Percentiles rank a stretch among this genome's conserved stretches.
Conservation (phyloP, 53 echinoderm and acorn worm species). For the Echinometra lucunter region DNA sequence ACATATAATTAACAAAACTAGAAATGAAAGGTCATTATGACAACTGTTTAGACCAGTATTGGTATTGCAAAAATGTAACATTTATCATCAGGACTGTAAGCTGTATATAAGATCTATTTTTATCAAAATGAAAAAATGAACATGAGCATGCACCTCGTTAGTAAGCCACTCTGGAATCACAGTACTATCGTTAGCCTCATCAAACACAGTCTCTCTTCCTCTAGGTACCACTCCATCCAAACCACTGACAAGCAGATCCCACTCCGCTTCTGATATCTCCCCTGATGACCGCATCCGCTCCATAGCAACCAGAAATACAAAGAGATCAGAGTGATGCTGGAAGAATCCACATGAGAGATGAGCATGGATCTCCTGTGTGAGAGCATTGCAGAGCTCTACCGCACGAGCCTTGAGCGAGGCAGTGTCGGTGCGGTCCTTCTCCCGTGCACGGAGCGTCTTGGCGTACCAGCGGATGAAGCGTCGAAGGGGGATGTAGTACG, state of each 20-base stretch:
- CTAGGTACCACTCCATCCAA: slow-evolving; percentile 45
- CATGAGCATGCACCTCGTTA: slow-evolving; percentile 62
- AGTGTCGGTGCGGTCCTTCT: slow-evolving; percentile 85
- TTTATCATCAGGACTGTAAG: too few relatives aligned
- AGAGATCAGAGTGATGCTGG: slow-evolving; percentile 81
- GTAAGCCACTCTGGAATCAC: slow-evolving; percentile 82
- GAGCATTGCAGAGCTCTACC: slow-evolving; percentile 82
- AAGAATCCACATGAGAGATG: slow-evolving; percentile 70
- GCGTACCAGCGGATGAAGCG: slow-evolving; percentile 77
- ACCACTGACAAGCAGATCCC: slow-evolving; percentile 89
- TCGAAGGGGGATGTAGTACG: slow-evolving; percentile 79
- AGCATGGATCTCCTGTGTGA: slow-evolving; percentile 78
- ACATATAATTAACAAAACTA: background rate
- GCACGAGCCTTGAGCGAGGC: slow-evolving; percentile 87
- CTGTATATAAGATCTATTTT: too few relatives aligned
- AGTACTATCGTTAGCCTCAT: background rate
- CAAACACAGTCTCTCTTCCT: slow-evolving; percentile 30
- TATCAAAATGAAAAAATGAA: too few relatives aligned
- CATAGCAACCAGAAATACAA: slow-evolving; percentile 88
- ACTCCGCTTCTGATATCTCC: slow-evolving; percentile 79
- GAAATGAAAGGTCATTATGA: background rate
- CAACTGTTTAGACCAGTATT: too few relatives aligned
- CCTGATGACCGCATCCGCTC: slow-evolving; percentile 79
- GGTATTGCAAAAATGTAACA: too few relatives aligned
- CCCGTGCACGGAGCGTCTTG: slow-evolving; percentile 72